Evolutionary conservation across 2,888 invertebrate species (phyloP), one percentile per base, ranked within the genome.

Genomic region (Phortica okadai): DNA sequence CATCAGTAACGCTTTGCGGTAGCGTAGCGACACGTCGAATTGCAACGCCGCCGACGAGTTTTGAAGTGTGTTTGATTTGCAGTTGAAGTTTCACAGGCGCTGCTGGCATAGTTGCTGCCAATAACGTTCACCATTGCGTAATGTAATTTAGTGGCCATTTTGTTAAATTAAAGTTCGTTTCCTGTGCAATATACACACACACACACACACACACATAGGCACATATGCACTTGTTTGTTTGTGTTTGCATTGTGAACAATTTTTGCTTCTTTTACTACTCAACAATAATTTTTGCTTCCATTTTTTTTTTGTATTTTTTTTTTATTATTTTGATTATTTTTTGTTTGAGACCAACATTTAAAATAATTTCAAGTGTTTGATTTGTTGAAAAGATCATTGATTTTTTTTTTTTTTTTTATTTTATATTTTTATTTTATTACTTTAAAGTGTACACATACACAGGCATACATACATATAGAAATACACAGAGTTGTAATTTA

Each of bases 91-190:
- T 16, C 50, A 62, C 62, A 21, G 25, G 21, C 62, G 16, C 16
- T 11, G 44, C 45, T 67, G 70, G 64, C 50, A 50, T 33, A 66
- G 25, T 70, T 72, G 33, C 62, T 5, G 21, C 62, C 25, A 41
- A 6, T 62, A n/a, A n/a, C 16, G 67, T 21, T 59, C 44, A 62
- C 74, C 66, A 73, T 72, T 77, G 70, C 75, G 74, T 74, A 79
- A 76, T 80, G 83, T 82, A 83, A 84, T 83, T 85, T 83, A 80
- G 83, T 83, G 81, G 82, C 80, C 77, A 80, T 82, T 84, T 85
- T 83, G 84, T 81, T 82, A 85, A 88, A 86, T 87, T 82, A 84
- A 88, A 85, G 84, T 87, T 80, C 78, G 79, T 81, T 85, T 84
- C 78, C 83, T 78, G 21, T 75, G 75, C 74, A 77, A 73, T 67